Conservation (phyloP, 2,113 vertebrate species). For the Coreoperca whiteheadi region DNA sequence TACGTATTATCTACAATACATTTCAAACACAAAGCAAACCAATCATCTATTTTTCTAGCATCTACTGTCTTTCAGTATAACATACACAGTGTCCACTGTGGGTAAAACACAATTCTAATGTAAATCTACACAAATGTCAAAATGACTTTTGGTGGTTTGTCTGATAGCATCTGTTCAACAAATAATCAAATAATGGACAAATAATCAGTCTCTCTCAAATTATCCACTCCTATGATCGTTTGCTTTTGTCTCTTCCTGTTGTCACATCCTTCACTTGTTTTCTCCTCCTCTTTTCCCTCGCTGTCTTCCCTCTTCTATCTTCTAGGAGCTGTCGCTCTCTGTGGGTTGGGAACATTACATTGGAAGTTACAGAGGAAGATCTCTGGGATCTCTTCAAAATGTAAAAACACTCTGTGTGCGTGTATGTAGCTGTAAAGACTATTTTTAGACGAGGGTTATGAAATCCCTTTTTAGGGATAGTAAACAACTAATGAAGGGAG, state of each 20-base stretch:
- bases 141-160: background rate
- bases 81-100: background rate
- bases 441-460: background rate
- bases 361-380: constrained; percentile 80
- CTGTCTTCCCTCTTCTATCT: background rate
- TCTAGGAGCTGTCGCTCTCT: constrained; percentile 79
- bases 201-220: background rate
- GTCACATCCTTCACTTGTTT: background rate
- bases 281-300: background rate
- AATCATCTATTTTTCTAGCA: background rate
- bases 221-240: background rate
- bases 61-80: background rate
- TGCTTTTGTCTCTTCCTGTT: background rate
- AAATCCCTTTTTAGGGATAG: background rate
- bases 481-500: background rate
- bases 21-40: background rate
- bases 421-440: background rate
- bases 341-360: constrained; percentile 84
- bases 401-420: constrained; percentile 56
- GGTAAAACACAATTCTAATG: background rate
- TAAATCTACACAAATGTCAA: background rate
- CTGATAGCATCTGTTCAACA: background rate
- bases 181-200: background rate
- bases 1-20: background rate
- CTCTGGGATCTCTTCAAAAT: constrained; percentile 81